phyloP scores from a whole-genome alignment of 2,888 invertebrate species.

The Pinctada fucata region DNA sequence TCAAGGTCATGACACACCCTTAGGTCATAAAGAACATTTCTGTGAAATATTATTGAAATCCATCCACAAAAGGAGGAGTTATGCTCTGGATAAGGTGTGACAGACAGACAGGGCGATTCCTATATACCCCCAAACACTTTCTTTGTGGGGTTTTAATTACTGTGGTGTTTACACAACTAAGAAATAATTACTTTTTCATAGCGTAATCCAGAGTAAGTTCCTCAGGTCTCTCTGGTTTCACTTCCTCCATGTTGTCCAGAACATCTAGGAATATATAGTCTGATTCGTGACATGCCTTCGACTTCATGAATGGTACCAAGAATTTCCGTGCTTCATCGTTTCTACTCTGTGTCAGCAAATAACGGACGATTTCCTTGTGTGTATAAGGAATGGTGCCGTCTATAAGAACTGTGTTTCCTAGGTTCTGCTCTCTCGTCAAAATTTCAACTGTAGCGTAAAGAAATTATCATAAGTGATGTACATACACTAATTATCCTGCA shows the following conservation, averaged over 20 bases:
- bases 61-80: too few species aligned
- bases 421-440: conserved; percentile 10
- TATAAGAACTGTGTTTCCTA: conserved; percentile 6
- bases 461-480: not conserved
- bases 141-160: too few species aligned
- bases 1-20: too few species aligned
- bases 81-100: too few species aligned
- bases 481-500: not conserved
- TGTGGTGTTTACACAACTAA: not conserved
- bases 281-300: conserved; percentile 7
- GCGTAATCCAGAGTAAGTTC: conserved; percentile 52
- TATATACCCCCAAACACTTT: too few species aligned
- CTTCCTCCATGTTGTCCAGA: conserved; percentile 36
- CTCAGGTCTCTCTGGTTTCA: conserved; percentile 38
- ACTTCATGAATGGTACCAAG: conserved; percentile 30
- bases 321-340: conserved; percentile 42
- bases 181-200: conserved; percentile 43
- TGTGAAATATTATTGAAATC: too few species aligned
- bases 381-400: conserved; percentile 9
- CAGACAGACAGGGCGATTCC: too few species aligned
- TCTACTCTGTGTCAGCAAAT: conserved; percentile 34
- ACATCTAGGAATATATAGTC: conserved; percentile 28
- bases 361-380: conserved; percentile 43
- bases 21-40: too few species aligned
- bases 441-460: conserved; percentile 26